Evolutionary conservation across 2,888 invertebrate species (phyloP), one percentile per base, ranked within the genome.

Genomic region (Mesodorylaimus sp.): DNA sequence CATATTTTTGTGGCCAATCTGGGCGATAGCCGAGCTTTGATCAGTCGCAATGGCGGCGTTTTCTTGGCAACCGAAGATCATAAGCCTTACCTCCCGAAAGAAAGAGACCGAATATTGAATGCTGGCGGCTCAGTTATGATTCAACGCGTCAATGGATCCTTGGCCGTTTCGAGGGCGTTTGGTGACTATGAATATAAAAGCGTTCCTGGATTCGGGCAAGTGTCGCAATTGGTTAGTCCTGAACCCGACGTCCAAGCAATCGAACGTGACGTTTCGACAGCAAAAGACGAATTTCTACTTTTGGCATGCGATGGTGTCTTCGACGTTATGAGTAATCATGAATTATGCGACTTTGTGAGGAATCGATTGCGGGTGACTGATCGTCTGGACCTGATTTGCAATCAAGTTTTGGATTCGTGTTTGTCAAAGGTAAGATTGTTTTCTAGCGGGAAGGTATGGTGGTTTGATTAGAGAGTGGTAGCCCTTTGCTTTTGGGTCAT

Each of bases 301-400:
- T 77, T 95, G 69, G 95, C 95, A 27, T 95, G 95, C 69, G 95
- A 95, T 69, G 95, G 95, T 57, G 82, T 95, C 56, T 95, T 91
- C 88, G 93, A 95, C 73, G 95, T 95, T 53, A 89, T 95, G 86
- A 79, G 77, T 67, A 95, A 89, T 70, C 84, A 87, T 66, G 88
- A 89, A 64, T 76, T 93, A 58, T 89, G 89, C 74, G 79, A 83
- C 63, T 93, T 87, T 74, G 80, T 95, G 63, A 79, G 85, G 69
- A 83, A 82, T 60, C 78, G 89, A 66, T 78, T 97, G 62, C 77
- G 77, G 67, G 77, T 93, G 64, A 84, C 87, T 2, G 78, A 79
- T 65, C 83, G 93, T 74, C 77, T 95, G 66, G 81, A 81, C 68
- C 76, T 77, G 60, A 79, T 95, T 69, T 81, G 87, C 70, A 88